Percentiles rank a stretch among this genome's conserved stretches.
Conservation (phyloP, 2,888 invertebrate species). For the Endomychus coccineus region DNA sequence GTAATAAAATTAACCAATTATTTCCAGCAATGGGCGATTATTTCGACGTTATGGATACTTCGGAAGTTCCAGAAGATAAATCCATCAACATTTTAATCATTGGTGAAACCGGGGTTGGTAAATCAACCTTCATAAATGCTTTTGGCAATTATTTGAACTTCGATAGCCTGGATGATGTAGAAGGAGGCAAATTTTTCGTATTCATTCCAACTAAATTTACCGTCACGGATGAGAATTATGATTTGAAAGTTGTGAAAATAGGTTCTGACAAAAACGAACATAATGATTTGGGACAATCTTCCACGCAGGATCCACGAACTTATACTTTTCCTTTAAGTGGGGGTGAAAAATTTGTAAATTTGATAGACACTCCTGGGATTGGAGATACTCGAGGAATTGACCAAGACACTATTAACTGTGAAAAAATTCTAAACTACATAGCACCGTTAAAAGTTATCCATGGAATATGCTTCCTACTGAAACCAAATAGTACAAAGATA, state of each 20-base stretch:
- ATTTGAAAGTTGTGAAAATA: constrained; percentile 21
- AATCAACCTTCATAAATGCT: constrained; percentile 39
- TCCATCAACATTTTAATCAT: constrained; percentile 34
- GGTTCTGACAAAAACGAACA: constrained; percentile 27
- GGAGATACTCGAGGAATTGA: constrained; percentile 29
- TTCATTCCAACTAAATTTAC: constrained; percentile 32
- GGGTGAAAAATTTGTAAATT: constrained; percentile 24
- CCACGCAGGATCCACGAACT: constrained; percentile 22
- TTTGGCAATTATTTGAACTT: constrained; percentile 34
- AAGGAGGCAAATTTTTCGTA: constrained; percentile 24
- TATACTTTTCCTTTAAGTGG: constrained; percentile 22
- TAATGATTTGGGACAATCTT: constrained; percentile 16
- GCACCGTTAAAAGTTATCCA: constrained; percentile 31
- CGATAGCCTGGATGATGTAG: constrained; percentile 25
- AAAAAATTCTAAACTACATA: constrained; percentile 33
- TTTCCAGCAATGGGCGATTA: too few species aligned
- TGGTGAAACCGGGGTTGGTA: constrained; percentile 38
- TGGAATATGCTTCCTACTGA: constrained; percentile 35
- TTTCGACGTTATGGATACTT: too few species aligned
- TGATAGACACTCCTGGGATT: constrained; percentile 38
- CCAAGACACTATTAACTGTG: constrained; percentile 30
- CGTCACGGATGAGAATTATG: constrained; percentile 27
- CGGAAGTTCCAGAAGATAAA: too few species aligned
- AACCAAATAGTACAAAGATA: constrained; percentile 31
- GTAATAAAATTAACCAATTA: too few species aligned